A percentile compares a stretch with the other conserved stretches of the same genome.
phyloP scores from a whole-genome alignment of 2,797 vertebrate species.

The Aselliscus stoliczkanus region DNA sequence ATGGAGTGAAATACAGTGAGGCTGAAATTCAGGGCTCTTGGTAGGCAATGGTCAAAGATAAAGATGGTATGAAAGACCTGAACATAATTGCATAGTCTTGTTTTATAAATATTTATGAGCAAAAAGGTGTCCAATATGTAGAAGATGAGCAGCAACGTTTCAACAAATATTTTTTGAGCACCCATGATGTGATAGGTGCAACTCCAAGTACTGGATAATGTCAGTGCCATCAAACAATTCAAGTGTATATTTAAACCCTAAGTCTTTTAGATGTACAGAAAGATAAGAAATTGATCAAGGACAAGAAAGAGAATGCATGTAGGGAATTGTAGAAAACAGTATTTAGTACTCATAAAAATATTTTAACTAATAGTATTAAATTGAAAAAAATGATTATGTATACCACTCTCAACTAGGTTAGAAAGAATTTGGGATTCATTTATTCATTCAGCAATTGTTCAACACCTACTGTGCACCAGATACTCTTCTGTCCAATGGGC shows the following conservation, averaged over 20 bases:
- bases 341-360: neutral
- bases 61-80: neutral
- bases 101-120: neutral
- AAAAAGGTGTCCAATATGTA: neutral
- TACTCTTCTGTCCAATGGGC: neutral
- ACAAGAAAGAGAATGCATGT: too few relatives aligned
- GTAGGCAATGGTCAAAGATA: neutral
- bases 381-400: neutral
- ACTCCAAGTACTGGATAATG: too few relatives aligned
- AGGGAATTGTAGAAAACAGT: neutral
- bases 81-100: too few relatives aligned
- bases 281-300: neutral
- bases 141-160: neutral
- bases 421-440: neutral
- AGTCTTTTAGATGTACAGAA: neutral
- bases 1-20: neutral
- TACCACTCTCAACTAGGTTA: neutral
- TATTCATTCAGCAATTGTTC: neutral
- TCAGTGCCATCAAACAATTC: neutral
- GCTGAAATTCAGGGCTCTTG: neutral
- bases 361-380: neutral
- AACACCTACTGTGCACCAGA: neutral
- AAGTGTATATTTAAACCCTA: neutral
- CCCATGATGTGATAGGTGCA: too few relatives aligned
- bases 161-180: neutral